These are phyloP conservation scores for Linepithema humile DNA, from an alignment of 1,140 invertebrate genomes.

Conservation along the genomic window DNA sequence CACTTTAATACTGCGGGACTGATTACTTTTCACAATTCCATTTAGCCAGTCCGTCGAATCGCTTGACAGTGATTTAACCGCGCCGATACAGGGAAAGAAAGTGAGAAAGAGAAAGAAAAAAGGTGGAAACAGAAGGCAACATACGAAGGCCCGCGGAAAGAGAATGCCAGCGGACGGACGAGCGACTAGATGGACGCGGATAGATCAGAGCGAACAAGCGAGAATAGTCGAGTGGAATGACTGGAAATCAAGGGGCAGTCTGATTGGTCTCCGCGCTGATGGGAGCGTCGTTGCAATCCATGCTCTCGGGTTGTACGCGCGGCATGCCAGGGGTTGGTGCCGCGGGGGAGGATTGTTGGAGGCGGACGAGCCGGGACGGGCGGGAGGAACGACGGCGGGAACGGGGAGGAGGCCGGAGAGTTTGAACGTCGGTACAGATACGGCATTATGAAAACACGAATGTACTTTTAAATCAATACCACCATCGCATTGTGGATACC, in stretches of 20 bases:
- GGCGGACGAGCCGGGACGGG: conserved; percentile 33
- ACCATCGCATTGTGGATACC: conserved; percentile 83
- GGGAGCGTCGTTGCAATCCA: conserved; percentile 41
- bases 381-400: conserved; percentile 59
- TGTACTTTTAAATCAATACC: conserved; percentile 85
- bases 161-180: neutral
- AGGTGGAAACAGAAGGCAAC: conserved; percentile 15
- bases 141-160: conserved; percentile 9
- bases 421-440: conserved; percentile 80
- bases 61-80: conserved; percentile 28
- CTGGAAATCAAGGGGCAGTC: conserved; percentile 42
- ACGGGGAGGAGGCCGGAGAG: conserved; percentile 66
- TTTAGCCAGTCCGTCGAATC: conserved; percentile 31
- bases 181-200: conserved; percentile 2
- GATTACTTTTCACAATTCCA: conserved; percentile 45
- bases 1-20: conserved; percentile 13
- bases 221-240: conserved; percentile 49
- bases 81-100: neutral
- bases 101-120: neutral
- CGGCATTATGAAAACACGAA: conserved; percentile 85
- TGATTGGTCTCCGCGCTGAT: conserved; percentile 49
- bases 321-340: conserved; percentile 27
- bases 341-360: neutral
- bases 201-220: conserved; percentile 13
- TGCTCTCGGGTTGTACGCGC: conserved; percentile 20